phyloP scores from a whole-genome alignment of 2,888 invertebrate genomes.

The Oscheius sp. region DNA sequence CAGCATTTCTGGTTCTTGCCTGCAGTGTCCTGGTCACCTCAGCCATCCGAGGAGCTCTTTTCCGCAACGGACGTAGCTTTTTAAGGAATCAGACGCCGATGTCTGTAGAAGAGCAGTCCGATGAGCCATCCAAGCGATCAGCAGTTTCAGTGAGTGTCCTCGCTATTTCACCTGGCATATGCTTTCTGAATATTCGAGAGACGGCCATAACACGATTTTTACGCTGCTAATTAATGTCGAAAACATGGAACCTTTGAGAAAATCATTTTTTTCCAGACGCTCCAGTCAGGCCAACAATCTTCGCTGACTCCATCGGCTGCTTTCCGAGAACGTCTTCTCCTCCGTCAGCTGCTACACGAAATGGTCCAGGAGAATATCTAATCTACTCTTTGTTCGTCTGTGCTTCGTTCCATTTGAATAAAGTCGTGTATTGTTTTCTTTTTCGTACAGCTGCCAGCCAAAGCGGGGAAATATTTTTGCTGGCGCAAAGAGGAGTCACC shows the following conservation, averaged over 20 bases:
- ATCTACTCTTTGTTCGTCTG: background rate
- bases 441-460: slow-evolving; percentile 13
- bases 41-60: slow-evolving; percentile 44
- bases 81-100: slow-evolving; percentile 19
- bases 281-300: too few relatives aligned
- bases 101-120: slow-evolving; percentile 15
- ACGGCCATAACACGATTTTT: too few relatives aligned
- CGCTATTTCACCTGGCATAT: too few relatives aligned
- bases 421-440: background rate
- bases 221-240: too few relatives aligned
- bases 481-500: slow-evolving; percentile 1
- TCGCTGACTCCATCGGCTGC: background rate
- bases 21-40: slow-evolving; percentile 14
- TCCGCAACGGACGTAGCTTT: slow-evolving; percentile 41
- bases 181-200: too few relatives aligned
- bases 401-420: background rate
- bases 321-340: background rate
- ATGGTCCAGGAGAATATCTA: background rate
- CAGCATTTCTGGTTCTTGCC: slow-evolving; percentile 6
- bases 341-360: slow-evolving; percentile 8
- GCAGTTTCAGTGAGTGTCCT: background rate
- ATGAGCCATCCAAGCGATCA: slow-evolving; percentile 15
- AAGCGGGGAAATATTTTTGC: background rate
- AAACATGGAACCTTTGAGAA: too few relatives aligned
- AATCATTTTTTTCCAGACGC: too few relatives aligned